Conservation (phyloP, 2,888 invertebrate genomes). For the Hymenopus coronatus region DNA sequence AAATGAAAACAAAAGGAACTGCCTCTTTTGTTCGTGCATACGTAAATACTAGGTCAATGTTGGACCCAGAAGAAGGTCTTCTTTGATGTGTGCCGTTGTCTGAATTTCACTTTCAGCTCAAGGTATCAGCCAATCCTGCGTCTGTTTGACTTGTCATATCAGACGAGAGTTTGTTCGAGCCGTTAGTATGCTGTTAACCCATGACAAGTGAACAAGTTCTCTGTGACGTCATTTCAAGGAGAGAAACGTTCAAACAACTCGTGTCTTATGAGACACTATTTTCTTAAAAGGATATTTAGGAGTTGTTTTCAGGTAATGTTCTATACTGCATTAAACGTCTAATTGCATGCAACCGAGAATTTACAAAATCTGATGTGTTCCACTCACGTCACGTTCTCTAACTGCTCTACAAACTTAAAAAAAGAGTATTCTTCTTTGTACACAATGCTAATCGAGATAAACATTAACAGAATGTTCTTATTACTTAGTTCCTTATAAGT, state of each 20-base stretch:
- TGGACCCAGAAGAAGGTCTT: not conserved
- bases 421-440: no score
- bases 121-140: not conserved
- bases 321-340: not conserved
- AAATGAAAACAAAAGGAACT: not conserved
- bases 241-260: not conserved
- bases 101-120: not conserved
- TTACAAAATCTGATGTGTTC: no score
- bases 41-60: constrained; percentile 16
- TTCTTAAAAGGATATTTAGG: not conserved
- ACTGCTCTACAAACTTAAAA: no score
- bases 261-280: not conserved
- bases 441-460: no score
- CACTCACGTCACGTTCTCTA: no score
- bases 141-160: not conserved
- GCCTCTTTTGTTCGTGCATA: not conserved
- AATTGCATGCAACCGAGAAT: not conserved
- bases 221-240: not conserved
- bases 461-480: no score
- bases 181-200: not conserved
- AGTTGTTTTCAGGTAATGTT: not conserved
- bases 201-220: not conserved
- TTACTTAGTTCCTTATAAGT: no score
- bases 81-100: not conserved
- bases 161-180: not conserved